phyloP scores from a whole-genome alignment of 2,797 vertebrate species.

The Eospalax fontanierii region DNA sequence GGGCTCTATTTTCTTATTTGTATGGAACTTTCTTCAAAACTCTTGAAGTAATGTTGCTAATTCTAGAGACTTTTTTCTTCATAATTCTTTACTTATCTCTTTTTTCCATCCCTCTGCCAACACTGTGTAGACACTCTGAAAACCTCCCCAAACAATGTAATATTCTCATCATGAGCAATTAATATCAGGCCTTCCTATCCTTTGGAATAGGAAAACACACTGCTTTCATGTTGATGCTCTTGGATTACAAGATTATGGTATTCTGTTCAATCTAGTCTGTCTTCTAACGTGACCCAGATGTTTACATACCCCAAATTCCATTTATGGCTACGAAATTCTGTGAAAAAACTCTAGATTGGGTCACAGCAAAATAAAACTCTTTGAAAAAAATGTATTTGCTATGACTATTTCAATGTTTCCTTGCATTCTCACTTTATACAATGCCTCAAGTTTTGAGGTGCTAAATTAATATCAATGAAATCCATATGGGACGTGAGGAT shows the following conservation, averaged over 20 bases:
- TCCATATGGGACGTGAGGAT: not conserved
- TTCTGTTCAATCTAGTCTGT: not conserved
- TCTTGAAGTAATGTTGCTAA: not conserved
- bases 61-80: not conserved
- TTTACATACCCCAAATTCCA: not conserved
- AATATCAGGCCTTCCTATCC: not conserved
- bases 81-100: not conserved
- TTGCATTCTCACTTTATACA: not conserved
- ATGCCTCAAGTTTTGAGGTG: not conserved
- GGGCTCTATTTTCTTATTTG: not conserved
- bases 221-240: not conserved
- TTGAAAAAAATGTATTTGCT: not conserved
- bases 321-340: not conserved
- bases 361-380: not conserved
- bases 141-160: not conserved
- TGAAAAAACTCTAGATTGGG: not conserved
- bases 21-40: not conserved
- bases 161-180: not conserved
- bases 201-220: rapidly evolving
- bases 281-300: not conserved
- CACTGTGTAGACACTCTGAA: not conserved
- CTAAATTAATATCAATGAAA: not conserved
- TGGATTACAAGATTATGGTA: not conserved
- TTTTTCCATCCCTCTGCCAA: not conserved
- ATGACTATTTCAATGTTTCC: not conserved